Evolutionary conservation across 2,797 vertebrate species (phyloP), one percentile per base, ranked within the genome.

Genomic region (Fratercula arctica): DNA sequence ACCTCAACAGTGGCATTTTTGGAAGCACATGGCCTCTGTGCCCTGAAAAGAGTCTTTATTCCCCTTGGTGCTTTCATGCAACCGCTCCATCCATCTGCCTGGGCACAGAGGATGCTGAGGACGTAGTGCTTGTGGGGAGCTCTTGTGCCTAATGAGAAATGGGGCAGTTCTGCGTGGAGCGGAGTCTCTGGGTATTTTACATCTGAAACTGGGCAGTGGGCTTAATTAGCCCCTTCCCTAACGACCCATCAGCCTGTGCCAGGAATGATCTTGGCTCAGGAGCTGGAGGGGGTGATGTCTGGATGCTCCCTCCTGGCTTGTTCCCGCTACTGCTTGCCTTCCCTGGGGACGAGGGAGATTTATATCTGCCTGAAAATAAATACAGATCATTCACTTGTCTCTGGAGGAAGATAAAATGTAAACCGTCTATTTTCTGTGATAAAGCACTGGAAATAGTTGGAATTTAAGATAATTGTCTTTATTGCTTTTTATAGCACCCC

Each of bases 381-480:
- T 72, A 79, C 51, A 74, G 63, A 87, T 89, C 90, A 50, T 53
- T 94, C 75, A 16, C 37, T 95, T 60, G 64, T 82, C 77, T 93
- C 88, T 74, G 68, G 81, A 90, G 96, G 91, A 87, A 80, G 75
- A 92, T 94, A 70, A 95, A 92, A 85, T 21, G 21, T 89, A 46
- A 90, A 75, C 74, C 74, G 26, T 82, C 91, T 90, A 4, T 93
- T 85, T 96, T 90, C 83, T 92, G 12, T 92, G 91, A 82, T 95
- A 89, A 90, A 85, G 81, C 50, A n/a, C 90, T 95, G 85, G 69
- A 92, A 96, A 90, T 92, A 85, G 90, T 86, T 92, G 79, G 78
- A 68, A 94, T 96, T 96, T 83, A 94, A 97, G 96, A 90, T 97
- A 90, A 95, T 95, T 83, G 85, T 95, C 93, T 93, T 95, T 85